Evolutionary conservation across 1,140 invertebrate species (phyloP), one percentile per base, ranked within the genome.

Genomic region (Latrodectus geometricus): DNA sequence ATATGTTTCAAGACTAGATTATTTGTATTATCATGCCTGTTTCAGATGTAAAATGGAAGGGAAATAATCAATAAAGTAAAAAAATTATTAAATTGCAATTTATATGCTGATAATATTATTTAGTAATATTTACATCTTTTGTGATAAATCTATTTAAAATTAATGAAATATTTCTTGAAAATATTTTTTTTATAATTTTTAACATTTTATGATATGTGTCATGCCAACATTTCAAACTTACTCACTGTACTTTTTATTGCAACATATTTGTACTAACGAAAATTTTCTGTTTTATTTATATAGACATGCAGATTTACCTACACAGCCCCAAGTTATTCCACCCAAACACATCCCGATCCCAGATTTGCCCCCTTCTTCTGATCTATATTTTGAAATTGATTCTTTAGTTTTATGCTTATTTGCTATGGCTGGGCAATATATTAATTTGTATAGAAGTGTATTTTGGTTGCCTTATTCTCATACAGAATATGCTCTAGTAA

Each of bases 381-480:
- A 96, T 89, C 90, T 98, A 35, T 92, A 95, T 65, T 98, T 97
- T 92, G 97, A 99, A 91, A 90, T 92, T n/a, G 94, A 97, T 89
- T 89, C 93, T 8, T 95, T 95, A 90, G 91, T 95, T 14, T 97
- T 96, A 89, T 94, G 95, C 15, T 87, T 93, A 12, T 90, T 93
- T 56, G 91, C 95, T 61, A 93, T 95, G 52, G 94, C 94, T 50
- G 92, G 97, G 21, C 98, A 99, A 92, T 96, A 98, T 90, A 93
- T 99, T 17, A 97, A 99, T 92, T 92, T 99, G 12, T 99, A 99
- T 90, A 94, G 96, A 87, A 98, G 97, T 54, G 95, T 97, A n/a
- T 99, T 97, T 96, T 99, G 98, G 97, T 91, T 99, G 48, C 96
- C 97, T 20, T 94, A 98, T 89, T 97, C 97, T 4, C 95, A 97